Evolutionary conservation across 2,888 invertebrate species (phyloP).

Genomic region (Dione juno): DNA sequence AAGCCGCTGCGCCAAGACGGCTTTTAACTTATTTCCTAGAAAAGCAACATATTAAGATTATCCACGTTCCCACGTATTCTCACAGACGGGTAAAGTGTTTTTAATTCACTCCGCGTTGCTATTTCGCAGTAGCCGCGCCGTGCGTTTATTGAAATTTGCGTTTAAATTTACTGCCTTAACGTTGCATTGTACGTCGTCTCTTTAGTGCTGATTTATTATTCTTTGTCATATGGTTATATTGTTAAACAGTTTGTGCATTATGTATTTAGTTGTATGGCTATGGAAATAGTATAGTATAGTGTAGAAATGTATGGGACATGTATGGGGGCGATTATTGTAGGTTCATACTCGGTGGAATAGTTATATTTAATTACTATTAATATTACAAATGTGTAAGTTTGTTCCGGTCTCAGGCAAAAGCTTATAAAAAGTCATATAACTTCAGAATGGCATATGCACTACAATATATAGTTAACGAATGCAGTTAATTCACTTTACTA

Average conservation of each 20-base stretch:
- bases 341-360: not conserved
- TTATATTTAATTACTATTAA: not conserved
- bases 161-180: slow-evolving; percentile 40
- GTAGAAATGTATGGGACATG: not conserved
- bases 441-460: too few relatives aligned
- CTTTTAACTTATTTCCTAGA: not conserved
- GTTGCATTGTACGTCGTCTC: slow-evolving; percentile 41
- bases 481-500: too few relatives aligned
- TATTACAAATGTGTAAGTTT: too few relatives aligned
- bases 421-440: too few relatives aligned
- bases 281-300: not conserved
- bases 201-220: slow-evolving; percentile 41
- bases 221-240: slow-evolving; percentile 15
- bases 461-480: too few relatives aligned
- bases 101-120: slow-evolving; percentile 33
- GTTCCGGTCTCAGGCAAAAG: too few relatives aligned
- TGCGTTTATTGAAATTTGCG: slow-evolving; percentile 42
- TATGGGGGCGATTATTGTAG: not conserved
- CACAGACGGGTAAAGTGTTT: slow-evolving; percentile 29
- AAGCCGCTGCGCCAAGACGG: not conserved
- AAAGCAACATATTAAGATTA: slow-evolving; percentile 18
- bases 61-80: slow-evolving; percentile 21
- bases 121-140: slow-evolving; percentile 29
- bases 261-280: not conserved
- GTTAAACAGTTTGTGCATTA: slow-evolving; percentile 4